These are phyloP conservation scores for Thymelicus lineola DNA, from an alignment of 2,888 invertebrate species.

Conservation along the genomic window DNA sequence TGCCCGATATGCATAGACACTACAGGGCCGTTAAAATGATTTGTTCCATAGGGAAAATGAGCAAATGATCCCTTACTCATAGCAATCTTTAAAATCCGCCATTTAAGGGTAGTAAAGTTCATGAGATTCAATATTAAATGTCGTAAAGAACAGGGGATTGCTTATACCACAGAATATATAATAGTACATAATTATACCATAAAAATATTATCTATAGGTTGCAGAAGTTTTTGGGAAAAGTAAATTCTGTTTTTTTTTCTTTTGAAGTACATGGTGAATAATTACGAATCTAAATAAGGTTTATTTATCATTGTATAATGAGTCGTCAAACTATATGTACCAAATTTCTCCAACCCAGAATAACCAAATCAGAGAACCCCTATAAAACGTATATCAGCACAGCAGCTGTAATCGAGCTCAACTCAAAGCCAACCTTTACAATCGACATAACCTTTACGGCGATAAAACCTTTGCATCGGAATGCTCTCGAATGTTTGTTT, in stretches of 20 bases:
- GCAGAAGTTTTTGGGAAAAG: too few species aligned
- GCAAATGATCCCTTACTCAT: conserved; percentile 14
- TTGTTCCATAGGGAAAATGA: not conserved
- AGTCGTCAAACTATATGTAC: too few species aligned
- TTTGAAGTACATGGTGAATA: too few species aligned
- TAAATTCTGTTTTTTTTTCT: too few species aligned
- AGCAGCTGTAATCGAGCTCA: not conserved
- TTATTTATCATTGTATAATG: too few species aligned
- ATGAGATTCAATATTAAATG: conserved; percentile 16
- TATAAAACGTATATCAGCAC: not conserved
- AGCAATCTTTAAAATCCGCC: conserved; percentile 22
- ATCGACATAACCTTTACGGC: not conserved
- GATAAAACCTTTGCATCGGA: not conserved
- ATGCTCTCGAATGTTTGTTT: conserved; percentile 11
- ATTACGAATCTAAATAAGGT: too few species aligned
- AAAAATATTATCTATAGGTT: too few species aligned
- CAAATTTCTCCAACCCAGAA: too few species aligned
- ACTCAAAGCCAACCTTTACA: not conserved
- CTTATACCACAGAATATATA: not conserved
- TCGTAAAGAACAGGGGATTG: conserved; percentile 7
- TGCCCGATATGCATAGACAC: too few species aligned
- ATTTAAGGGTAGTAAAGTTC: conserved; percentile 24
- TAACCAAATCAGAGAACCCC: too few species aligned
- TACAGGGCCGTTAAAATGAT: conserved; percentile 14
- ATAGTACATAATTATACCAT: too few species aligned